phyloP scores from a whole-genome alignment of 2,113 vertebrate genomes.

The Cygnus atratus region DNA sequence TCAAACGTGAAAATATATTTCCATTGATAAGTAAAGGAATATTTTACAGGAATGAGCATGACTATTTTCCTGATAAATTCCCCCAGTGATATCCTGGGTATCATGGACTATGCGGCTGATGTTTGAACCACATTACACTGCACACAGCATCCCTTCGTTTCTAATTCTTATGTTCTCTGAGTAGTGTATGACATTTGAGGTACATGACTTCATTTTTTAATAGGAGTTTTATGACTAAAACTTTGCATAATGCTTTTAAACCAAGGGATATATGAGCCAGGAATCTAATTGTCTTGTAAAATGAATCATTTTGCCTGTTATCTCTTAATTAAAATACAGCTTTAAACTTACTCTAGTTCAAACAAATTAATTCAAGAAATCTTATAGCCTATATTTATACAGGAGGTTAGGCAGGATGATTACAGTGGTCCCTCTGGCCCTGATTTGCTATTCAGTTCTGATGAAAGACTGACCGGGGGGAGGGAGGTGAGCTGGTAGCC shows the following conservation, averaged over 20 bases:
- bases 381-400: not conserved
- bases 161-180: not conserved
- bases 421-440: not conserved
- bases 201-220: not conserved
- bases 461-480: not conserved
- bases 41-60: not conserved
- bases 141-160: not conserved
- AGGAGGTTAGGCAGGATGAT: not conserved
- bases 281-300: not conserved
- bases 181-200: not conserved
- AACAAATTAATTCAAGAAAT: slow-evolving; percentile 8
- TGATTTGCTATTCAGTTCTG: not conserved
- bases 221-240: not conserved
- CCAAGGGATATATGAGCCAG: not conserved
- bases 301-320: not conserved
- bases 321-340: slow-evolving; percentile 20
- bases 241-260: not conserved
- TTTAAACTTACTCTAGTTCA: slow-evolving; percentile 13
- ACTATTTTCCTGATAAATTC: not conserved
- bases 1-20: slow-evolving; percentile 1
- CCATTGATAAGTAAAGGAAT: not conserved
- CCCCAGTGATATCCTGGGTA: not conserved
- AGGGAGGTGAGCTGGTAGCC: not conserved
- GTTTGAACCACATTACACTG: not conserved
- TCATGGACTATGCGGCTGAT: not conserved